Evolutionary conservation across 2,113 vertebrate genomes (phyloP), one percentile per base, ranked within the genome.

Genomic region (Cyphomyrus discorhynchus): DNA sequence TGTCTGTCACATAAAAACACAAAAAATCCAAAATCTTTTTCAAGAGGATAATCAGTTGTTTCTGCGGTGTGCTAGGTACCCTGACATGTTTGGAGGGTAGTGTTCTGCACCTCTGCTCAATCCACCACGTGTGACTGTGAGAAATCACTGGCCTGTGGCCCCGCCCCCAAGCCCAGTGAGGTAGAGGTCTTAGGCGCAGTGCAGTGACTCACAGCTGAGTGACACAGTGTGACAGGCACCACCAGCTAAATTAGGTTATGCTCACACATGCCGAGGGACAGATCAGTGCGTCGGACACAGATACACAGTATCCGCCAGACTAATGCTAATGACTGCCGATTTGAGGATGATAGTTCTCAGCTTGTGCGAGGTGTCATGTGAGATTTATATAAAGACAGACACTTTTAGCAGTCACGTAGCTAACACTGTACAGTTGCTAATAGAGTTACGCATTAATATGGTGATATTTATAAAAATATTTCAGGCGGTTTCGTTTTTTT

Each of bases 341-440:
- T 31, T 39, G 17, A 49, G n/a, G 8, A 53, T 39, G 47, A 50
- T 47, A 80, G 49, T 66, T 89, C 49, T 27, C 19, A 39, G 74
- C 74, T 89, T 47, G 35, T 53, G 49, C 21, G 35, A 31, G 49
- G 74, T 52, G 49, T 77, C 88, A 45, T 47, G 13, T n/a, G 5
- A 74, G 49, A 82, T 52, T 52, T 87, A 87, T 87, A 84, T 47
- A 27, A 47, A 84, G 82, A 84, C 39, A 84, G 82, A 84, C 39
- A 84, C 82, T 84, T 84, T 47, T 84, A 47, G 82, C 42, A 84
- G 82, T 47, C 82, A 84, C 82, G 24, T 84, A 84, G 82, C 82
- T 84, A 84, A 46, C 82, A 46, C 82, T 84, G 42, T 84, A 84
- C 45, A 84, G n/a, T 84, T 47, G 82, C 82, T 84, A 84, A 84